phyloP scores from a whole-genome alignment of 2,888 invertebrate genomes.

The Andrena hattorfiana region DNA sequence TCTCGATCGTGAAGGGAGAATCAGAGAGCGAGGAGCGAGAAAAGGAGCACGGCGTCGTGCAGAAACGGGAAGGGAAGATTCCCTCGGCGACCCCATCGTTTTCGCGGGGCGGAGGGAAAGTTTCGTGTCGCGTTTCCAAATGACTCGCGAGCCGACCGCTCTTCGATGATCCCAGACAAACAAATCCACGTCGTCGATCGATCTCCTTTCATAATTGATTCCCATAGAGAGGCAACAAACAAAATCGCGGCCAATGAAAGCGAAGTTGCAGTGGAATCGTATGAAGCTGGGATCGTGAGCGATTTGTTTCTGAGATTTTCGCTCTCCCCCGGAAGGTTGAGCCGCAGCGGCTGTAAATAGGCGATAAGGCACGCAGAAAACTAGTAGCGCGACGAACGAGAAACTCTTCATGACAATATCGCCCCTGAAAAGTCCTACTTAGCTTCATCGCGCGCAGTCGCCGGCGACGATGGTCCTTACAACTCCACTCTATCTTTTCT shows the following conservation, averaged over 20 bases:
- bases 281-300: not conserved
- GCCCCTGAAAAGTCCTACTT: slow-evolving; percentile 56
- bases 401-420: slow-evolving; percentile 72
- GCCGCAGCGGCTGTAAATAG: slow-evolving; percentile 33
- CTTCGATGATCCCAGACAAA: not conserved
- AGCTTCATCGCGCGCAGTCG: slow-evolving; percentile 39
- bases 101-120: slow-evolving; percentile 16
- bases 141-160: slow-evolving; percentile 4
- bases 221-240: not conserved
- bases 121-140: slow-evolving; percentile 15
- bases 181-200: not conserved
- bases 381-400: slow-evolving; percentile 29
- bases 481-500: slow-evolving; percentile 48
- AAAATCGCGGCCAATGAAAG: not conserved
- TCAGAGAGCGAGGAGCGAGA: slow-evolving; percentile 30
- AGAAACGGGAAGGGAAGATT: slow-evolving; percentile 12
- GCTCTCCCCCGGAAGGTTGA: not conserved
- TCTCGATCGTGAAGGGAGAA: slow-evolving; percentile 55
- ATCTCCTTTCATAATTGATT: slow-evolving; percentile 9
- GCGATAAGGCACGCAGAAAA: slow-evolving; percentile 13
- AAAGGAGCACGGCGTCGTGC: not conserved
- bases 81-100: slow-evolving; percentile 13
- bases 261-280: not conserved
- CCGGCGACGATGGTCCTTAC: slow-evolving; percentile 45
- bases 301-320: slow-evolving; percentile 38